Conservation (phyloP, 2,113 vertebrate genomes). For the Diadophis punctatus region DNA sequence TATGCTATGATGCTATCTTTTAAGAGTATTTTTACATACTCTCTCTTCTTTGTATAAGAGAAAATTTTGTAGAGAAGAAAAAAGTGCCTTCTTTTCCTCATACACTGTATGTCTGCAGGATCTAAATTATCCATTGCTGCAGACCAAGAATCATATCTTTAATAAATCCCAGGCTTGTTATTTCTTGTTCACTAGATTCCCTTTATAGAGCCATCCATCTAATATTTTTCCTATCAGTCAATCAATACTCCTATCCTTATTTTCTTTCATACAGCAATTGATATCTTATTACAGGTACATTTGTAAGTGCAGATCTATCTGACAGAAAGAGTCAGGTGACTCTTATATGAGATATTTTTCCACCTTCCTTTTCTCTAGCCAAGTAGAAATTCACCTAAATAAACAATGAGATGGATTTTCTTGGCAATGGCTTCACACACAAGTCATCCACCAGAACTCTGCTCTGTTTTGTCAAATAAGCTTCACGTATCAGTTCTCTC, state of each 20-base stretch:
- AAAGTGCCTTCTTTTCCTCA: slow-evolving; percentile 30
- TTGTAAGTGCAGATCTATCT: neutral
- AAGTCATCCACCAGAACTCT: neutral
- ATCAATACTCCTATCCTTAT: slow-evolving; percentile 15
- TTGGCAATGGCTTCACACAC: slow-evolving; percentile 28
- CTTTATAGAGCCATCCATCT: slow-evolving; percentile 24
- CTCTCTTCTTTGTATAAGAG: slow-evolving; percentile 21
- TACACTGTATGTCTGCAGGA: slow-evolving; percentile 7
- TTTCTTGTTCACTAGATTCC: slow-evolving; percentile 47
- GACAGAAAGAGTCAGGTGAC: slow-evolving; percentile 2
- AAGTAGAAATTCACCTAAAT: neutral
- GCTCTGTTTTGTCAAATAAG: slow-evolving; percentile 20
- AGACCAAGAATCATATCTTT: slow-evolving; percentile 49
- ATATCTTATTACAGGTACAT: slow-evolving; percentile 20
- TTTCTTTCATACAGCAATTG: slow-evolving; percentile 5
- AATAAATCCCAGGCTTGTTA: slow-evolving; percentile 46
- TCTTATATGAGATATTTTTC: neutral
- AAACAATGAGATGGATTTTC: slow-evolving; percentile 10
- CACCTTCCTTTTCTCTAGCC: neutral
- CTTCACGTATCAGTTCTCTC: slow-evolving; percentile 1
- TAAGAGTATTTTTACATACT: slow-evolving; percentile 16
- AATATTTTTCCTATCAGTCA: slow-evolving; percentile 45
- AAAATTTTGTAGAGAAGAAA: slow-evolving; percentile 38
- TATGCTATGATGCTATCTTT: slow-evolving; percentile 50
- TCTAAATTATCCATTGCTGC: slow-evolving; percentile 45